Base-by-base conservation (phyloP, 2,797 vertebrate genomes). In the Harpagifer antarcticus region DNA sequence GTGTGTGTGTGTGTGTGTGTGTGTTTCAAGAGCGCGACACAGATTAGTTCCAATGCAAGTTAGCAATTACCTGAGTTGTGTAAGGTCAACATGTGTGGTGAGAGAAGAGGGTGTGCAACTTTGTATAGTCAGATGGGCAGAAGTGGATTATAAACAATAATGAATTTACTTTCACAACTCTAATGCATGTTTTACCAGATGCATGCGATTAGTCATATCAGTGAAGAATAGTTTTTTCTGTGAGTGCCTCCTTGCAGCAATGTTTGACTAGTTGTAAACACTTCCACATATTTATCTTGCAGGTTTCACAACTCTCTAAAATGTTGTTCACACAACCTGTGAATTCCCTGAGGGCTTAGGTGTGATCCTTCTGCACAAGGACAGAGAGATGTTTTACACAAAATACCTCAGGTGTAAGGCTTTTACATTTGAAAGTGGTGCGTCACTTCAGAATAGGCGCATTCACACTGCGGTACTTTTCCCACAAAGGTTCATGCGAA, bases 281-380 rank as follows among this genome's bases (percentile, higher is more conserved):
- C 40, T 10, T 65, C 44, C 31, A 49, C 54, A 42, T 74, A 31
- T 68, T 1, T 45, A 44, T 62, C 43, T 3, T n/a, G 61, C 72
- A 68, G 61, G 68, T 85, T 82, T 42, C 17, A 2, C 79, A 50
- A 50, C 66, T 59, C 52, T 33, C 27, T 60, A 44, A 52, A 65
- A 53, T 5, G 19, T 15, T 72, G 56, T 53, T 48, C 63, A 52
- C 44, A 37, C 47, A 56, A 12, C 16, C 40, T 57, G 48, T 52
- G 42, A 60, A 13, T 48, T 23, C 42, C 62, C 78, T 4, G 2
- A 40, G 27, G 76, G 72, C 79, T 60, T 1, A 65, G 60, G 67
- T 62, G 84, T 78, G 80, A 80, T 56, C 48, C 40, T 42, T 0
- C 43, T 7, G 14, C 31, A 54, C 3, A 0, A 4, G 19, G 7